phyloP scores from a whole-genome alignment of 2,888 invertebrate species.

The Synergus umbraculus region DNA sequence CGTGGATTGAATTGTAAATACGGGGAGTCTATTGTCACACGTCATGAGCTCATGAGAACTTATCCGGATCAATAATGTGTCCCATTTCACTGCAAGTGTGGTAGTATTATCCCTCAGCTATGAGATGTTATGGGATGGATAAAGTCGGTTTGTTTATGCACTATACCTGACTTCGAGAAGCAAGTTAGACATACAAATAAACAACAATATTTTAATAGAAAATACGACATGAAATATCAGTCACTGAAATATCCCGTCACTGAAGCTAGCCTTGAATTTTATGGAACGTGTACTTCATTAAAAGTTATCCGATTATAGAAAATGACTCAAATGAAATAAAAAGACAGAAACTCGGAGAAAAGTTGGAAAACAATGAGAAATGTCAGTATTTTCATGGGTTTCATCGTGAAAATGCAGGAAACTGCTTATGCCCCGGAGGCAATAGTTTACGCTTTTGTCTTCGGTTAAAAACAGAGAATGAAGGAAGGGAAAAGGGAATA shows the following conservation, averaged over 20 bases:
- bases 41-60: not conserved
- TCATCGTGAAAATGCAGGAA: not conserved
- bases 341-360: not conserved
- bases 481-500: not conserved
- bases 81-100: not conserved
- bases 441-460: not conserved
- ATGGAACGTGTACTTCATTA: too few species aligned
- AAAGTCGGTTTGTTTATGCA: not conserved
- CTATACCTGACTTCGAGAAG: not conserved
- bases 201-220: not conserved
- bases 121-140: not conserved
- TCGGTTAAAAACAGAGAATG: not conserved
- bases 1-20: constrained; percentile 26
- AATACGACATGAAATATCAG: too few species aligned
- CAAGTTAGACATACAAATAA: not conserved
- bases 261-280: too few species aligned
- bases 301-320: too few species aligned
- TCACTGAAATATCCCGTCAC: too few species aligned
- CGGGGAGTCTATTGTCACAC: constrained; percentile 2
- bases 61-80: constrained; percentile 24
- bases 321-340: too few species aligned
- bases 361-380: not conserved
- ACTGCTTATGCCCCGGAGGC: not conserved
- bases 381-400: not conserved
- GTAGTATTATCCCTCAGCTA: not conserved